Base-by-base conservation (phyloP, 1,140 invertebrate genomes). In the Drosophila burlai region DNA sequence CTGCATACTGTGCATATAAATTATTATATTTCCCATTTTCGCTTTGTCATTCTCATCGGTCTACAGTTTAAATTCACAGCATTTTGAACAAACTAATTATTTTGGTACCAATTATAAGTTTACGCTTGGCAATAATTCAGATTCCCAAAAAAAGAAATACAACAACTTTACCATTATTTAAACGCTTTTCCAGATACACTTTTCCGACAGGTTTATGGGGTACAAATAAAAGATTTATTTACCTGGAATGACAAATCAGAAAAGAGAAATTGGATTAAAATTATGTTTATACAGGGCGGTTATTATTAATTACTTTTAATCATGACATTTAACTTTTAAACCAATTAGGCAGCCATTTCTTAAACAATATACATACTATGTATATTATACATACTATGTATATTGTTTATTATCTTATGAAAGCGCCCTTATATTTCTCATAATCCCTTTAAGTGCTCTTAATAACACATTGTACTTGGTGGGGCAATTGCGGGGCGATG, bases 401-500 rank as follows among this genome's bases (percentile, higher is more conserved):
- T 18, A 38, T 55, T 16, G 8, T 3, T 24, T 16, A 42, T 24
- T 24, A 60, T 43, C 26, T 43, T 34, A 40, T 40, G 4, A 55
- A 15, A 65, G 18, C 10, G 11, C 57, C 18, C 54, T 24, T 21
- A 65, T 63, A 26, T 26, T 26, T 11, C 2, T 1, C 10, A 66
- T 13, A 60, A 47, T 55, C 13, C n/a, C 18, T 47, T n/a, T 2
- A 6, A 21, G 42, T 11, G n/a, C n/a, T 36, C 59, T 29, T 64
- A n/a, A 16, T 16, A 34, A 29, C 21, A 64, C 9, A 21, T 38
- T 21, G n/a, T 34, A 43, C 8, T 26, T 50, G 36, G 26, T 10
- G 24, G 43, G 45, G 34, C 71, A 87, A 87, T 86, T 80, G 86
- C n/a, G n/a, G n/a, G n/a, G 76, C 62, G 36, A 55, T 26, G 46